These are phyloP conservation scores for Leptopilina myrica DNA, from an alignment of 2,888 invertebrate species.

Conservation along the genomic window DNA sequence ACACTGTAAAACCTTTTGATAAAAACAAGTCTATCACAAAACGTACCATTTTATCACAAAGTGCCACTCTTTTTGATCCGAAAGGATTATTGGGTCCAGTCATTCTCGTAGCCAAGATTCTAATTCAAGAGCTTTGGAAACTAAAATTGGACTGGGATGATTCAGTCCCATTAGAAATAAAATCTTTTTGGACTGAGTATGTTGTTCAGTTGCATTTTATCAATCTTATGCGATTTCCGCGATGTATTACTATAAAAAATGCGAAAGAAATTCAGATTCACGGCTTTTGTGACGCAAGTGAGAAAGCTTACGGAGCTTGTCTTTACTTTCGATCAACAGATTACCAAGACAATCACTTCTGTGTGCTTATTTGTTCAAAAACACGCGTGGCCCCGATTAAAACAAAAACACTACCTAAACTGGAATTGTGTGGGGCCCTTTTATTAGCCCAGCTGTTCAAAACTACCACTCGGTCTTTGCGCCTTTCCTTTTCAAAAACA, in stretches of 20 bases:
- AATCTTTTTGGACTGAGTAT: too few species aligned
- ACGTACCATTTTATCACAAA: not conserved
- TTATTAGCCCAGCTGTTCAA: too few species aligned
- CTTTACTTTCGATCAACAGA: not conserved
- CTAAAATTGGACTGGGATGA: not conserved
- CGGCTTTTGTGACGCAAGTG: not conserved
- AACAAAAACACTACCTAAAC: not conserved
- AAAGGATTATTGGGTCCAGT: conserved; percentile 21
- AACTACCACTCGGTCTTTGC: too few species aligned
- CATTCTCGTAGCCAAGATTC: not conserved
- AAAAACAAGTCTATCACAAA: not conserved
- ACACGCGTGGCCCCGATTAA: not conserved
- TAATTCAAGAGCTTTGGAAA: conserved; percentile 1
- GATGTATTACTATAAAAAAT: too few species aligned
- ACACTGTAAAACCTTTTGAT: not conserved
- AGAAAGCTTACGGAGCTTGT: not conserved
- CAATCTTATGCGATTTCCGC: too few species aligned
- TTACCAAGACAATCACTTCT: not conserved
- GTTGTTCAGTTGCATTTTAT: too few species aligned
- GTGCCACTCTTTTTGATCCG: conserved; percentile 29
- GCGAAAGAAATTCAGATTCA: too few species aligned
- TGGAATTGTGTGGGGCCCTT: too few species aligned
- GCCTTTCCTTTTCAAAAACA: too few species aligned
- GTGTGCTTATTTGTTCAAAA: not conserved
- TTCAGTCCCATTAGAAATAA: not conserved